Evolutionary conservation across 2,113 vertebrate genomes (phyloP).

Genomic region (Trichomycterus rosablanca): DNA sequence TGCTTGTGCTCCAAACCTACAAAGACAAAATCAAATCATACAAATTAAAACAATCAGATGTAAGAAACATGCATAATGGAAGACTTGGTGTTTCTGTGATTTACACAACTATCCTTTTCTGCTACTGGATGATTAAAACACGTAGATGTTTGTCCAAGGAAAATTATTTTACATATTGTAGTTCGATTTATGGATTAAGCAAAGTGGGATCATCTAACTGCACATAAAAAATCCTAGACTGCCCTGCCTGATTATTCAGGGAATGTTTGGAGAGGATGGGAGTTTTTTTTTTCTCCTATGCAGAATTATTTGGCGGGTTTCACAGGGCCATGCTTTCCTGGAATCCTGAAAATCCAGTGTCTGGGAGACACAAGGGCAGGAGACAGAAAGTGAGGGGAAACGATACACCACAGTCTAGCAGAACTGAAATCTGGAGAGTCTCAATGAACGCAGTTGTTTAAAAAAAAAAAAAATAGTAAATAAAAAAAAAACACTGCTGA

Average conservation of each 20-base stretch:
- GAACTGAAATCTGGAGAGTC: constrained; percentile 13
- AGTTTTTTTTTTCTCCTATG: constrained; percentile 10
- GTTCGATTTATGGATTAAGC: no score
- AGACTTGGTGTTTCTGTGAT: no score
- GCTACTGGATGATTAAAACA: no score
- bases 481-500: background rate
- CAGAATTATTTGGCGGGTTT: constrained; percentile 40
- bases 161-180: no score
- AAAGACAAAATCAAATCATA: background rate
- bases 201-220: no score
- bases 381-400: constrained; percentile 19
- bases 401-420: constrained; percentile 18
- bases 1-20: constrained; percentile 97
- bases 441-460: background rate
- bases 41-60: background rate
- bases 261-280: constrained; percentile 47
- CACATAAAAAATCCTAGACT: constrained; percentile 12
- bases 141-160: no score
- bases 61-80: no score
- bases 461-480: no score
- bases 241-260: constrained; percentile 41
- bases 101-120: no score
- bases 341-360: constrained; percentile 40
- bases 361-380: constrained; percentile 35
- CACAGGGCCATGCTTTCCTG: constrained; percentile 42